These are phyloP conservation scores for Cydia splendana DNA, from an alignment of 1,140 invertebrate species.

Conservation along the genomic window DNA sequence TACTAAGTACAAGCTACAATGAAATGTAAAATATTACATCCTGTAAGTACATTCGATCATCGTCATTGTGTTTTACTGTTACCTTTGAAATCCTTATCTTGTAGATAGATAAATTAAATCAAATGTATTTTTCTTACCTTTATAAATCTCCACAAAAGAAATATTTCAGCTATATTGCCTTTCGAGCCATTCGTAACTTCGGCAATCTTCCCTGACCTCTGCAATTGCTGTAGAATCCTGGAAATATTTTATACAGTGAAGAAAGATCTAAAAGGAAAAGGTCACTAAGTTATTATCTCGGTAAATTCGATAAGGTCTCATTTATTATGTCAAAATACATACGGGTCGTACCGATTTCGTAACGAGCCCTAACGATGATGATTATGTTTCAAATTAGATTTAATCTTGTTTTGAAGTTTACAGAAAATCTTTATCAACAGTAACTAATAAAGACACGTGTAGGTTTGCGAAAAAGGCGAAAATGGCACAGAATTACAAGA, in stretches of 20 bases:
- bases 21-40: too few relatives aligned
- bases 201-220: not conserved
- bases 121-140: not conserved
- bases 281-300: conserved; percentile 19
- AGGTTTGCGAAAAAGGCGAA: not conserved
- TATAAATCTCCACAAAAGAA: not conserved
- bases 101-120: not conserved
- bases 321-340: conserved; percentile 27
- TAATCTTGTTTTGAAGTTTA: conserved; percentile 10
- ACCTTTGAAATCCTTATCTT: not conserved
- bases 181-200: not conserved
- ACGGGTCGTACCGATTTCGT: not conserved
- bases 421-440: not conserved
- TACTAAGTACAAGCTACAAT: too few relatives aligned
- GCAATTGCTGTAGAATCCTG: not conserved
- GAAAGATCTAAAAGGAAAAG: not conserved
- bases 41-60: too few relatives aligned
- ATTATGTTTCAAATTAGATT: not conserved
- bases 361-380: conserved; percentile 1
- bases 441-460: not conserved
- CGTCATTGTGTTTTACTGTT: not conserved
- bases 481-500: too few relatives aligned
- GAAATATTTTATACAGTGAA: not conserved
- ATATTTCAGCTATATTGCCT: conserved; percentile 8
- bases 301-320: conserved; percentile 8